Conservation (phyloP, 2,888 invertebrate species). For the Aphidoletes aphidimyza region DNA sequence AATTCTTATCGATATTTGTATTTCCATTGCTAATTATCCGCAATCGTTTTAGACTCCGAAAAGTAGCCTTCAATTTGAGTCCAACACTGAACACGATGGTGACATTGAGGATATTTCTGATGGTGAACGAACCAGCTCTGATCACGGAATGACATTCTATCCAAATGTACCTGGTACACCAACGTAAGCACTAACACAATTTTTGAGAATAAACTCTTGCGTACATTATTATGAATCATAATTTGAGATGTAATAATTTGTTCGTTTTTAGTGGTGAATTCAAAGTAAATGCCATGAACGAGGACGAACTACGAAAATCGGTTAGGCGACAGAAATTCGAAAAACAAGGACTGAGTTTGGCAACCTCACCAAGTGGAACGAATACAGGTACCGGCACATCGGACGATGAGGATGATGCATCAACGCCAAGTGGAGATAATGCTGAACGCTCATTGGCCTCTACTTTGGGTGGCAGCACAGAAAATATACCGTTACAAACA, state of each 20-base stretch:
- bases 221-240: neutral
- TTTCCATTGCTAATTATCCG: slow-evolving; percentile 57
- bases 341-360: slow-evolving; percentile 66
- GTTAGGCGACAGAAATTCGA: slow-evolving; percentile 76
- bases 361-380: slow-evolving; percentile 67
- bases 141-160: slow-evolving; percentile 79
- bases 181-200: slow-evolving; percentile 62
- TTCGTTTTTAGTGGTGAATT: slow-evolving; percentile 75
- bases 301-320: slow-evolving; percentile 82
- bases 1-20: too few relatives aligned
- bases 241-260: neutral
- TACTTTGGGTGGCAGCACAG: slow-evolving; percentile 79
- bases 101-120: slow-evolving; percentile 89
- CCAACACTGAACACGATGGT: slow-evolving; percentile 83
- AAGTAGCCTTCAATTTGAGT: slow-evolving; percentile 69
- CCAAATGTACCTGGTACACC: slow-evolving; percentile 68
- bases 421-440: slow-evolving; percentile 84
- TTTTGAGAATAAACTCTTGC: too few relatives aligned
- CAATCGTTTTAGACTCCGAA: slow-evolving; percentile 54
- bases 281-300: slow-evolving; percentile 89
- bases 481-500: slow-evolving; percentile 66
- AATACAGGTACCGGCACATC: slow-evolving; percentile 75
- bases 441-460: slow-evolving; percentile 76
- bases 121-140: slow-evolving; percentile 80
- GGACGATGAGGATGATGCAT: slow-evolving; percentile 79